phyloP scores from a whole-genome alignment of 1,140 invertebrate genomes.

The Chrysopa pallens region DNA sequence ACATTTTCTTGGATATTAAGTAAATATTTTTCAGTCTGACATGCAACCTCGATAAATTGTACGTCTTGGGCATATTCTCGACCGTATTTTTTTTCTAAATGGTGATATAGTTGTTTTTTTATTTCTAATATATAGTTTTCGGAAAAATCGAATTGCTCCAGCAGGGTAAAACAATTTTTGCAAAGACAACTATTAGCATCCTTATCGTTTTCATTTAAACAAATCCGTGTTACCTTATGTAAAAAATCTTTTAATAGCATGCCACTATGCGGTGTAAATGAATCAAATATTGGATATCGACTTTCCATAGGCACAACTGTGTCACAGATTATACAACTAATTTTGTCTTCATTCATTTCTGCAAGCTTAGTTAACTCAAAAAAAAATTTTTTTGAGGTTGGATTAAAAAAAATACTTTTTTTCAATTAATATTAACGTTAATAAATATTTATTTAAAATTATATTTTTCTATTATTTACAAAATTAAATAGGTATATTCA shows the following conservation, averaged over 20 bases:
- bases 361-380: too few relatives aligned
- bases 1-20: background rate
- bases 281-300: too few relatives aligned
- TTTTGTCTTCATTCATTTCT: too few relatives aligned
- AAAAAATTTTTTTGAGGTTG: too few relatives aligned
- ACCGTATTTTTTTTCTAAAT: background rate
- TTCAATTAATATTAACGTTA: too few relatives aligned
- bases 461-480: too few relatives aligned
- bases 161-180: background rate
- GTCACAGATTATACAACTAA: too few relatives aligned
- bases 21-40: background rate
- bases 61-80: background rate
- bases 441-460: too few relatives aligned
- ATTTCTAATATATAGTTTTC: background rate
- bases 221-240: background rate
- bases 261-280: background rate
- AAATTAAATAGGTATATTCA: too few relatives aligned
- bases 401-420: too few relatives aligned
- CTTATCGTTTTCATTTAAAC: background rate
- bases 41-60: background rate
- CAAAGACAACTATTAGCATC: background rate
- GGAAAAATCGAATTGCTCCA: conserved; percentile 1
- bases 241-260: background rate
- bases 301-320: too few relatives aligned
- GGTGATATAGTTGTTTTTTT: background rate